A percentile compares a stretch with the other conserved stretches of the same genome.
These are phyloP conservation scores for Rhaphigaster nebulosa DNA, from an alignment of 2,888 invertebrate genomes.

Conservation along the genomic window DNA sequence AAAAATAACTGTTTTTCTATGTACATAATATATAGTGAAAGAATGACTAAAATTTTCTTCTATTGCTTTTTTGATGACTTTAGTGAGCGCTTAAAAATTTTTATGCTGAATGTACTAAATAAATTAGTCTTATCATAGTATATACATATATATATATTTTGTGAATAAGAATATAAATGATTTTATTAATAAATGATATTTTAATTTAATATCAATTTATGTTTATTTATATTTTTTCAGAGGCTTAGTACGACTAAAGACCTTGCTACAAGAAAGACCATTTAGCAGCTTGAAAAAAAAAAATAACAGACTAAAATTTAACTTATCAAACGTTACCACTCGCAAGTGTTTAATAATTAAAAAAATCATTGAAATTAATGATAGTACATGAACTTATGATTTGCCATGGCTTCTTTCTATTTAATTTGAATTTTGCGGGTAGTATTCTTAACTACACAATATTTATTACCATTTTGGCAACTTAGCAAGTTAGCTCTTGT, in stretches of 20 bases:
- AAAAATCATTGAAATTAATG: not conserved
- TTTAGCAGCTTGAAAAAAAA: not conserved
- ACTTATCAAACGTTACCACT: not conserved
- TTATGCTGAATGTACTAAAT: conserved; percentile 16
- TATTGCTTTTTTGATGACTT: conserved; percentile 34
- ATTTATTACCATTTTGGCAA: not conserved
- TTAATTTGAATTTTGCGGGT: not conserved
- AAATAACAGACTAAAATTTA: not conserved
- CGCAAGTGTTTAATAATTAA: not conserved
- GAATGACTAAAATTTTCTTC: not conserved
- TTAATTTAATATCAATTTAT: conserved; percentile 27
- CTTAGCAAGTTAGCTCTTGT: not conserved
- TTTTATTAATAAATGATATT: conserved; percentile 40
- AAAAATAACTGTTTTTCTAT: not conserved
- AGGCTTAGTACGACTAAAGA: not conserved
- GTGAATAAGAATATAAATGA: conserved; percentile 14
- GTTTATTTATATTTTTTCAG: conserved; percentile 19
- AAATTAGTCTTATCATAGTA: conserved; percentile 12
- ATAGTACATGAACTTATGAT: not conserved
- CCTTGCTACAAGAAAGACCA: conserved; percentile 18
- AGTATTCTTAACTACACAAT: not conserved
- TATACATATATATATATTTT: conserved; percentile 3
- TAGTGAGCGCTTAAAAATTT: conserved; percentile 23
- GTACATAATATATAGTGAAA: not conserved
- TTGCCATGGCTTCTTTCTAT: not conserved